Evolutionary conservation across 1,140 invertebrate genomes (phyloP).

Genomic region (Brachionus rubens): DNA sequence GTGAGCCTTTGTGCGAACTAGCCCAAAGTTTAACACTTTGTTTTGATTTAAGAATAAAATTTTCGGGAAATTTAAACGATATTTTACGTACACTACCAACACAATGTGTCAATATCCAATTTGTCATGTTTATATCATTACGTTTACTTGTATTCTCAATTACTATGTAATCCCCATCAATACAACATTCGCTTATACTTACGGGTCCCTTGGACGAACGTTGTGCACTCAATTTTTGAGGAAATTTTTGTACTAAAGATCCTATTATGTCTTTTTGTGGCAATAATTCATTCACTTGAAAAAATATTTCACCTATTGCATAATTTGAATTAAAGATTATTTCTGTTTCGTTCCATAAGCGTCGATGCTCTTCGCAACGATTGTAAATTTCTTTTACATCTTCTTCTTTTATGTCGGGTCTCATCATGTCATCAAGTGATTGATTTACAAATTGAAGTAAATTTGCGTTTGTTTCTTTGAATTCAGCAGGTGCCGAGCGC

Average conservation of each 20-base stretch:
- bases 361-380: constrained; percentile 40
- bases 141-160: constrained; percentile 61
- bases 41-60: constrained; percentile 41
- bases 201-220: constrained; percentile 62
- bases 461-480: constrained; percentile 43
- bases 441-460: constrained; percentile 41
- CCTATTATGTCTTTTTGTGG: constrained; percentile 41
- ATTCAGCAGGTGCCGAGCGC: constrained; percentile 34
- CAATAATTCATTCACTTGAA: background rate
- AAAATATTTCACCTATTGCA: constrained; percentile 36
- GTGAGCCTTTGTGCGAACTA: background rate
- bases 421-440: constrained; percentile 45
- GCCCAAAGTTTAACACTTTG: constrained; percentile 46
- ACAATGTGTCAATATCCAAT: constrained; percentile 41
- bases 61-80: constrained; percentile 44
- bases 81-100: constrained; percentile 41
- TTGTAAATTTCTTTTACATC: constrained; percentile 44
- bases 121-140: constrained; percentile 49
- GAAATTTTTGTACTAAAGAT: constrained; percentile 29
- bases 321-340: constrained; percentile 45
- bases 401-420: constrained; percentile 42
- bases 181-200: constrained; percentile 61
- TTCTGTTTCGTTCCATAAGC: constrained; percentile 44
- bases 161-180: constrained; percentile 62
- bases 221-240: constrained; percentile 50